phyloP scores from a whole-genome alignment of 1,140 invertebrate genomes.

The Drosophila triauraria region DNA sequence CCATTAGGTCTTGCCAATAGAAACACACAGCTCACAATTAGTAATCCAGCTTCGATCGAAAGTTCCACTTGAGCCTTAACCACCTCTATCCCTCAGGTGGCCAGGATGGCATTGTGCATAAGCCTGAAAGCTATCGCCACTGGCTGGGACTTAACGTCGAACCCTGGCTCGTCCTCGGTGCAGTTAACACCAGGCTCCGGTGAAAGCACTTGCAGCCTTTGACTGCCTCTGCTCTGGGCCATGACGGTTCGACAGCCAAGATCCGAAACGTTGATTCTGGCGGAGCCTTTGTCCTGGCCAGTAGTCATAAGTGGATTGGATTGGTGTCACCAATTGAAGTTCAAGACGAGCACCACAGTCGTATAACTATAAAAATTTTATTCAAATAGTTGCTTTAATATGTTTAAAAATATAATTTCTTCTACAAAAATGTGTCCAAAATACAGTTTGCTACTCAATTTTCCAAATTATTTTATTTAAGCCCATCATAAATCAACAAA shows the following conservation, averaged over 20 bases:
- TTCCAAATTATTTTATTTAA: background rate
- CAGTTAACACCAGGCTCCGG: constrained; percentile 8
- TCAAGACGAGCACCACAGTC: too few species aligned
- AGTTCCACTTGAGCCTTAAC: background rate
- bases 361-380: background rate
- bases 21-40: background rate
- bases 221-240: background rate
- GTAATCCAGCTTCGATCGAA: background rate
- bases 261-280: background rate
- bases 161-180: background rate
- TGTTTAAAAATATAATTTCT: too few species aligned
- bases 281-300: background rate
- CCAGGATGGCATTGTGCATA: constrained; percentile 10
- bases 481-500: background rate
- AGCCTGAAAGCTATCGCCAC: constrained; percentile 16
- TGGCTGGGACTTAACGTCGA: constrained; percentile 1
- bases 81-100: background rate
- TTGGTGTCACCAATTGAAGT: constrained; percentile 11
- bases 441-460: background rate
- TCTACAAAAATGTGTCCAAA: too few species aligned
- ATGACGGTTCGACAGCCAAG: too few species aligned
- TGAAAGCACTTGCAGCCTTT: constrained; percentile 8
- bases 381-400: too few species aligned
- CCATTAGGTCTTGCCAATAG: background rate
- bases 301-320: background rate